Evolutionary conservation across 92 coral and sea anemone genomes (phyloP), one percentile per base, ranked within the genome.

Genomic region (Galaxea fascicularis): DNA sequence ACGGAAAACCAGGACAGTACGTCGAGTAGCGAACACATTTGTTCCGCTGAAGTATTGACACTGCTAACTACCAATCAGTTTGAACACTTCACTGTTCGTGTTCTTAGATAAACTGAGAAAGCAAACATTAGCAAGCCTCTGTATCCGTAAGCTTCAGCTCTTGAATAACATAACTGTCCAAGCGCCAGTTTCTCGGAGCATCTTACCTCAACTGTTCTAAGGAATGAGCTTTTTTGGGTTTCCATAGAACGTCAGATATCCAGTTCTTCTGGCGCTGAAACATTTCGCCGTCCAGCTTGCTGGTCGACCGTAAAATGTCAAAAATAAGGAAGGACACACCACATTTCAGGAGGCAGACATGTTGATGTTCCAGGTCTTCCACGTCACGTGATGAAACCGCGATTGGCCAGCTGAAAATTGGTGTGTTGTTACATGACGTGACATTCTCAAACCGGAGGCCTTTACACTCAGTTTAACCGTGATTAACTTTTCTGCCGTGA

Each of bases 201-300:
- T 12, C 66, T 30, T 86, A 95, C 99, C 99, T 84, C 60, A 96
- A 78, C 72, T 96, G 99, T 80, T 96, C 99, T 29, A 96, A 73
- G 5, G 99, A 96, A 79, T 96, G 99, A 41, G 97, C 95, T 62
- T 96, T 96, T 74, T 96, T 96, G 75, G 99, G 99, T 74, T 95
- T 96, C 99, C 99, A 96, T 46, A 96, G 92, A 18, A 96, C 98
- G 82, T 96, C 99, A 77, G 95, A 95, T 81, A 95, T 92, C 98
- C 99, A 96, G 85, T 96, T 96, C 85, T 92, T 95, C 94, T 96
- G 99, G 85, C 99, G 93, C 86, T 96, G 99, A 77, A 96, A 96
- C 99, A 96, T 96, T 80, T 71, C 86, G 18, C 77, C 78, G 57
- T 82, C 78, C 86, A 82, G 78, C 78, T 71, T 69, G 78, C 86